phyloP scores from a whole-genome alignment of 1,140 invertebrate genomes.

The Bactericera cockerelli region DNA sequence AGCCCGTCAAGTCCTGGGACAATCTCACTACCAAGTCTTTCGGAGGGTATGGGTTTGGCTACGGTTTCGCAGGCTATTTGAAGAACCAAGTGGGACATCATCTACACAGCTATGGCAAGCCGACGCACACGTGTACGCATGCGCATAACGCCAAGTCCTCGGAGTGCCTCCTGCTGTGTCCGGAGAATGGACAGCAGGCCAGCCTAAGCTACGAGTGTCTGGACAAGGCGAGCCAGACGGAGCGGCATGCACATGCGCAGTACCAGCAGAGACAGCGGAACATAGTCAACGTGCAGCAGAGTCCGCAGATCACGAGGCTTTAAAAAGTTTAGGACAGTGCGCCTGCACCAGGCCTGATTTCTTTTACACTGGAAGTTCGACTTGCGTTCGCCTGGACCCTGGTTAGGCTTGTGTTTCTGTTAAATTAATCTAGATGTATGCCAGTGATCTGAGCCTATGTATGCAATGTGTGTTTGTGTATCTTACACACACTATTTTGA shows the following conservation, averaged over 20 bases:
- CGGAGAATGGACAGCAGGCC: not conserved
- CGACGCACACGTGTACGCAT: not conserved
- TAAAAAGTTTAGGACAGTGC: not conserved
- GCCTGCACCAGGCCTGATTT: too few species aligned
- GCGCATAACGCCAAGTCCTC: not conserved
- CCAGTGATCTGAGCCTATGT: too few species aligned
- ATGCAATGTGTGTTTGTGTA: too few species aligned
- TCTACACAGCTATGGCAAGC: not conserved
- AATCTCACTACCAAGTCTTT: constrained; percentile 67
- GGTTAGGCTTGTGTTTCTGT: too few species aligned
- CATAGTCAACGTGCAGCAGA: constrained; percentile 1
- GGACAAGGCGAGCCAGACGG: constrained; percentile 2
- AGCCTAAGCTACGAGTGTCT: not conserved
- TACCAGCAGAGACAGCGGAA: not conserved
- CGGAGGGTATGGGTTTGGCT: constrained; percentile 67
- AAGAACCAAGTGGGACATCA: not conserved
- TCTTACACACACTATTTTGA: too few species aligned
- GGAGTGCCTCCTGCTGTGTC: not conserved
- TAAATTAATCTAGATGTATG: too few species aligned
- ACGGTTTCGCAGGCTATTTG: constrained; percentile 36
- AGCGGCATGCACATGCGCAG: not conserved
- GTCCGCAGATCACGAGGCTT: not conserved
- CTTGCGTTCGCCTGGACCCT: too few species aligned
- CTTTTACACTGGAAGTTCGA: too few species aligned
- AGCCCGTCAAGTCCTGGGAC: constrained; percentile 69